Percentiles rank a stretch among this genome's conserved stretches.
Conservation (phyloP, 2,797 vertebrate species). For the Chaetophractus vellerosus region DNA sequence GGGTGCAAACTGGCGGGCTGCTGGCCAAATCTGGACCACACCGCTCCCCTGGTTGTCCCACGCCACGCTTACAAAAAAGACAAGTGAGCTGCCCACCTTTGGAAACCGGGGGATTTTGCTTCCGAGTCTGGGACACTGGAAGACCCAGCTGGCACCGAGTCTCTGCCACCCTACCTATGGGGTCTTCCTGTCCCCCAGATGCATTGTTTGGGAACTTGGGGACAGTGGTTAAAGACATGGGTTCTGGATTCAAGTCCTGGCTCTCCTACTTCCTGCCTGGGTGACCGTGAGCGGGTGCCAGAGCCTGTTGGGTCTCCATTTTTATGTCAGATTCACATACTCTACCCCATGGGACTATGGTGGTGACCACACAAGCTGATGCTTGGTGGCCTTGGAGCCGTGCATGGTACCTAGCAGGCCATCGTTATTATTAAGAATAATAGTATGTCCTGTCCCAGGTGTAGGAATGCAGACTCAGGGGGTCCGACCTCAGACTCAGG, state of each 20-base stretch:
- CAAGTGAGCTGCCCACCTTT: not conserved
- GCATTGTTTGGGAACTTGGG: not conserved
- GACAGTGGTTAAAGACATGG: accelerated
- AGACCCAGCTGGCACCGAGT: too few relatives aligned
- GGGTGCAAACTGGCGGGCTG: too few relatives aligned
- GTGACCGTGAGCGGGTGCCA: accelerated
- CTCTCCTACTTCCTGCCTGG: accelerated
- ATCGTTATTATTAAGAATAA: accelerated
- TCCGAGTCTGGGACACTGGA: not conserved
- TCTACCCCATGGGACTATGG: accelerated
- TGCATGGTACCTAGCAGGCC: accelerated
- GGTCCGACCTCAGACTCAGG: not conserved
- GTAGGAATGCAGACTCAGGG: not conserved
- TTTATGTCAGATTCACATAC: accelerated
- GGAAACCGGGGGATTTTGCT: not conserved
- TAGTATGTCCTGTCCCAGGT: accelerated
- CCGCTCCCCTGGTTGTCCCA: accelerated
- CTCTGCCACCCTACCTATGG: accelerated
- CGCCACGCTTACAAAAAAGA: too few relatives aligned
- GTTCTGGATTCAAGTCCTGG: not conserved
- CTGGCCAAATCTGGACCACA: accelerated
- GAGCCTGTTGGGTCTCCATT: accelerated
- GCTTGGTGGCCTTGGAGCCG: accelerated
- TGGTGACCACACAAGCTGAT: accelerated
- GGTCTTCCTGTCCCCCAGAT: not conserved